phyloP scores from a whole-genome alignment of 37 sponge, comb jelly and placozoan genomes.

The Theonella swinhoei region DNA sequence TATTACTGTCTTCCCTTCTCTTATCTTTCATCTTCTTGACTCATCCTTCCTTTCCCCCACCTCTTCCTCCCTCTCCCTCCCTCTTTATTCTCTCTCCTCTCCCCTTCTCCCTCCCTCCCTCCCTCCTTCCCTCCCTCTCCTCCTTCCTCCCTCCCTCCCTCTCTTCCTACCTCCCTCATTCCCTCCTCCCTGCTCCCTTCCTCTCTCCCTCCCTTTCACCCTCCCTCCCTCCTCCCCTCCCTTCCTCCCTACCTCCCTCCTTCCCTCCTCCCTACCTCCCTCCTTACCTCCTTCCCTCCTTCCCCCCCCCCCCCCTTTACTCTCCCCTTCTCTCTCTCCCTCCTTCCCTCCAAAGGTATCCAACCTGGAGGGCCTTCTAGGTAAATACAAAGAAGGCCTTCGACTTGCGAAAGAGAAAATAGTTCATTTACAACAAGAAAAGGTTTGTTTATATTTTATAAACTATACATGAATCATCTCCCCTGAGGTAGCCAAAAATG shows the following conservation, averaged over 20 bases:
- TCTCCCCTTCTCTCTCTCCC: not conserved
- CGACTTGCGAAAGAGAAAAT: conserved; percentile 72
- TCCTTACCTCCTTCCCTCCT: not conserved
- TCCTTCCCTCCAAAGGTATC: conserved; percentile 30
- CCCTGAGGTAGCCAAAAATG: too few relatives aligned
- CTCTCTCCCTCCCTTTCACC: conserved; percentile 27
- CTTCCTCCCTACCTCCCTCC: not conserved
- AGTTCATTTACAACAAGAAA: conserved; percentile 59
- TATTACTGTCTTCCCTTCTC: not conserved
- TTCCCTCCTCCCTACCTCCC: not conserved
- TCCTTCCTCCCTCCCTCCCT: conserved; percentile 23
- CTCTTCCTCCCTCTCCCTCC: conserved; percentile 14
- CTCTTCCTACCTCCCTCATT: too few relatives aligned
- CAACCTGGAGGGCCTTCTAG: conserved; percentile 41
- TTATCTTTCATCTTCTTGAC: not conserved
- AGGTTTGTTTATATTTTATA: conserved; percentile 22
- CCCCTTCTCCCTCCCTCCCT: conserved; percentile 12
- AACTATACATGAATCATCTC: too few relatives aligned
- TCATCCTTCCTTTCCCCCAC: not conserved
- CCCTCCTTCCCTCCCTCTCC: not conserved
- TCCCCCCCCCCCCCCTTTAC: not conserved
- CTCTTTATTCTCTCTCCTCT: conserved; percentile 3
- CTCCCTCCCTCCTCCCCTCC: not conserved
- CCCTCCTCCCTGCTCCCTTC: too few relatives aligned
- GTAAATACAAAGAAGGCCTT: conserved; percentile 63